These are phyloP conservation scores for Callocephalon fimbriatum DNA, from an alignment of 2,113 vertebrate species.

Conservation along the genomic window DNA sequence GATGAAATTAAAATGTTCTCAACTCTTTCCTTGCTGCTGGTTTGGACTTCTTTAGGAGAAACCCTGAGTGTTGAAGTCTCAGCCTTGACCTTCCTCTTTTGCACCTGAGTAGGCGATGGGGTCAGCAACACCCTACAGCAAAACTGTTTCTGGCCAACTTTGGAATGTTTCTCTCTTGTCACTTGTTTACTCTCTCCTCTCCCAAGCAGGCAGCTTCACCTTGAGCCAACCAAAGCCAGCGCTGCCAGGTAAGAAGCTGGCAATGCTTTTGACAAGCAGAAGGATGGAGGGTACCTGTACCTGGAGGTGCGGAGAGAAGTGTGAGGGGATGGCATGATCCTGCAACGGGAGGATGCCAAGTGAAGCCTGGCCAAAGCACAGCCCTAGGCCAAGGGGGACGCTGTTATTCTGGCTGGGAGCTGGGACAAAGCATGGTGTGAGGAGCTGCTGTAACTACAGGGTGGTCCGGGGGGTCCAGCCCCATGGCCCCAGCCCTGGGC, in stretches of 20 bases:
- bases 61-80: background rate
- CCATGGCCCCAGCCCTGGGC: background rate
- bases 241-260: too few species aligned
- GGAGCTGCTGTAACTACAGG: background rate
- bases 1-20: background rate
- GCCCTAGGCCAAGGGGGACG: too few species aligned
- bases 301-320: fast-evolving
- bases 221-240: background rate
- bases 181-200: background rate
- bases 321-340: fast-evolving
- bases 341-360: background rate
- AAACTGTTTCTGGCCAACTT: background rate
- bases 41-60: background rate
- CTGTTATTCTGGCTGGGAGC: background rate
- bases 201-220: background rate
- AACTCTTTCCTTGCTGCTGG: background rate
- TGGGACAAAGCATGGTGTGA: background rate
- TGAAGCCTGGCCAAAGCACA: background rate
- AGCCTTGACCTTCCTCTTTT: background rate
- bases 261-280: background rate
- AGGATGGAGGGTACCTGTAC: fast-evolving
- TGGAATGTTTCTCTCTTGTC: background rate
- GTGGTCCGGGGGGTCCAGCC: background rate
- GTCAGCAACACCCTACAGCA: background rate
- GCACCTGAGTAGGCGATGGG: fast-evolving